A percentile compares a stretch with the other conserved stretches of the same genome.
phyloP scores from a whole-genome alignment of 2,888 invertebrate genomes.

The Helobdella robusta region DNA sequence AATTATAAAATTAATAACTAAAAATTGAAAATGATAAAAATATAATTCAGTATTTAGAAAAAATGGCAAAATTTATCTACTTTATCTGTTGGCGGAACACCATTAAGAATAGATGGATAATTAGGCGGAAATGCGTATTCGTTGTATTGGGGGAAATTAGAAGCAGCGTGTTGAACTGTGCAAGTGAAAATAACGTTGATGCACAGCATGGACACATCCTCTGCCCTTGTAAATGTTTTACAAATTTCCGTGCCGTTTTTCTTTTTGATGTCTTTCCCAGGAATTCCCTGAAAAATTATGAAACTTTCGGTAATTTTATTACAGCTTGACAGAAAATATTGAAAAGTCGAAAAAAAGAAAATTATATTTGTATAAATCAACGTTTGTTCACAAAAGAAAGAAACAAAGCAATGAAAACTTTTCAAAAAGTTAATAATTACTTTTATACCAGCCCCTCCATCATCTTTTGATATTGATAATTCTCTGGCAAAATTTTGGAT shows the following conservation, averaged over 20 bases:
- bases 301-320: too few species aligned
- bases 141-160: constrained; percentile 41
- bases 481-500: constrained; percentile 45
- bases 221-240: constrained; percentile 24
- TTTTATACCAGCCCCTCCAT: constrained; percentile 43
- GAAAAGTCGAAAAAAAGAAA: too few species aligned
- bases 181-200: constrained; percentile 36
- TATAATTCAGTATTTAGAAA: not conserved
- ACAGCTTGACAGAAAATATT: too few species aligned
- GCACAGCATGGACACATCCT: constrained; percentile 32
- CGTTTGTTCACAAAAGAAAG: too few species aligned
- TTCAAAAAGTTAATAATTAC: constrained; percentile 31
- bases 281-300: constrained; percentile 35
- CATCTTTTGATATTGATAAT: constrained; percentile 38
- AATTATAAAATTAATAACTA: not conserved
- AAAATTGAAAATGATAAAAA: not conserved
- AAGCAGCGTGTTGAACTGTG: constrained; percentile 37
- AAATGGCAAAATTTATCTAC: constrained; percentile 27
- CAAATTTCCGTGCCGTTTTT: not conserved
- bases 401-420: too few species aligned
- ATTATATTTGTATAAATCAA: too few species aligned
- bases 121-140: constrained; percentile 41
- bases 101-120: constrained; percentile 36
- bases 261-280: constrained; percentile 29
- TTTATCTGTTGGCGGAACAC: constrained; percentile 34